phyloP scores from a whole-genome alignment of 2,888 invertebrate species.

The Nymphalis urticae region DNA sequence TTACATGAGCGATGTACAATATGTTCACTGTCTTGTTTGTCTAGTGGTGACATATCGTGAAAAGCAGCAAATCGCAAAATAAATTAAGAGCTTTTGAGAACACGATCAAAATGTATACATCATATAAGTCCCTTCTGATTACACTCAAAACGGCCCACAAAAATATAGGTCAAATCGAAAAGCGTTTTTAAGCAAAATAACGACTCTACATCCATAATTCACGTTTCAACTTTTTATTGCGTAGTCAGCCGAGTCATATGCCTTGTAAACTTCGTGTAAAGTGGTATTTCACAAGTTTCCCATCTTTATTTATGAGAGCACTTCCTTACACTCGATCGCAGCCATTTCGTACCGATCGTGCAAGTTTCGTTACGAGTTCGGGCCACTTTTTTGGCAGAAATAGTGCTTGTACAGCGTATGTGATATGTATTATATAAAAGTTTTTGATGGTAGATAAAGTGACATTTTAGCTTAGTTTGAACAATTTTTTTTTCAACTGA shows the following conservation, averaged over 20 bases:
- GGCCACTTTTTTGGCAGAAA: constrained; percentile 37
- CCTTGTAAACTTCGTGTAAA: constrained; percentile 52
- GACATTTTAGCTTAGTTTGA: constrained; percentile 2
- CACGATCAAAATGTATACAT: background rate
- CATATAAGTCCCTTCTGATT: background rate
- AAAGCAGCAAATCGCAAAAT: too few relatives aligned
- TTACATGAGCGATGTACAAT: too few relatives aligned
- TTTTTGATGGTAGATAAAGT: constrained; percentile 21
- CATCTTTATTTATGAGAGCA: constrained; percentile 69
- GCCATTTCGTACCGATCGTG: constrained; percentile 34
- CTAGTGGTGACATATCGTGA: too few relatives aligned
- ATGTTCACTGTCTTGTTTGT: too few relatives aligned
- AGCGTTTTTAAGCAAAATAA: constrained; percentile 17
- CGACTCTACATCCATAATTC: constrained; percentile 26
- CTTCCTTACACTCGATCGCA: constrained; percentile 61
- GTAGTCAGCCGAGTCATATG: constrained; percentile 65
- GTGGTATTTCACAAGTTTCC: constrained; percentile 52
- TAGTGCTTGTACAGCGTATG: constrained; percentile 31
- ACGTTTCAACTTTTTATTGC: constrained; percentile 63
- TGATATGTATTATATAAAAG: constrained; percentile 23
- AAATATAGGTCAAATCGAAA: constrained; percentile 22
- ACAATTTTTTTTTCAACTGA: constrained; percentile 1
- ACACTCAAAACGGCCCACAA: background rate
- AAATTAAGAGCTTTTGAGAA: too few relatives aligned
- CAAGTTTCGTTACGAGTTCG: constrained; percentile 32